Percentiles rank a stretch among this genome's conserved stretches.
Conservation (phyloP, 2,888 invertebrate genomes). For the Oscheius sp. region DNA sequence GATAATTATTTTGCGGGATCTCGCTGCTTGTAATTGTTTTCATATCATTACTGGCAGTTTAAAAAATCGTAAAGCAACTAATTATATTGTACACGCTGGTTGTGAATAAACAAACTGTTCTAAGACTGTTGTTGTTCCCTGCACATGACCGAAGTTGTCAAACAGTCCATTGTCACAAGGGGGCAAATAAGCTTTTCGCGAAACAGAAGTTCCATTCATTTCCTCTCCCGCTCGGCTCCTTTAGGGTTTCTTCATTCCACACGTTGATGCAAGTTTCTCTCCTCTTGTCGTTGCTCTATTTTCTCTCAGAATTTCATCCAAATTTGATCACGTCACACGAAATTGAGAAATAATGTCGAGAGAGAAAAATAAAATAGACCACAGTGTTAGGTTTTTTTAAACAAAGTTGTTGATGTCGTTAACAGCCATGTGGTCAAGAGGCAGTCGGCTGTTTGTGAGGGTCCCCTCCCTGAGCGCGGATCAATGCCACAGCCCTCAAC, state of each 20-base stretch:
- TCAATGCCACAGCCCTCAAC: conserved; percentile 27
- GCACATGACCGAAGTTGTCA: conserved; percentile 1
- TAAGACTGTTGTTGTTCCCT: conserved; percentile 13
- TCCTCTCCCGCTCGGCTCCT: neutral
- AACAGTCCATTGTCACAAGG: neutral
- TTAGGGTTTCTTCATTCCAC: neutral
- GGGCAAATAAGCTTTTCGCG: neutral
- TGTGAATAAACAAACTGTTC: conserved; percentile 18
- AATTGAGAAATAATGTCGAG: neutral
- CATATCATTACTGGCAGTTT: neutral
- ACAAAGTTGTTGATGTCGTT: conserved; percentile 13
- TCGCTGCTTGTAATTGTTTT: neutral
- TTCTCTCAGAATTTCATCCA: neutral
- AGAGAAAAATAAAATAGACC: neutral
- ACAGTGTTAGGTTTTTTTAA: too few species aligned
- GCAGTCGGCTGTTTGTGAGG: conserved; percentile 24
- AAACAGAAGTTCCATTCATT: neutral
- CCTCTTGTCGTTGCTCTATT: neutral
- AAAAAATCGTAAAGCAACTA: neutral
- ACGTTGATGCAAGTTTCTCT: neutral
- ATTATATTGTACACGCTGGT: neutral
- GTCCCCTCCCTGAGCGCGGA: conserved; percentile 25
- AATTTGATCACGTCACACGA: neutral
- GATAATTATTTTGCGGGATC: neutral
- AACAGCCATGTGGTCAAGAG: conserved; percentile 26